Percentiles rank a stretch among this genome's conserved stretches.
Conservation (phyloP, 2,888 invertebrate genomes). For the Parasteatoda lunata region DNA sequence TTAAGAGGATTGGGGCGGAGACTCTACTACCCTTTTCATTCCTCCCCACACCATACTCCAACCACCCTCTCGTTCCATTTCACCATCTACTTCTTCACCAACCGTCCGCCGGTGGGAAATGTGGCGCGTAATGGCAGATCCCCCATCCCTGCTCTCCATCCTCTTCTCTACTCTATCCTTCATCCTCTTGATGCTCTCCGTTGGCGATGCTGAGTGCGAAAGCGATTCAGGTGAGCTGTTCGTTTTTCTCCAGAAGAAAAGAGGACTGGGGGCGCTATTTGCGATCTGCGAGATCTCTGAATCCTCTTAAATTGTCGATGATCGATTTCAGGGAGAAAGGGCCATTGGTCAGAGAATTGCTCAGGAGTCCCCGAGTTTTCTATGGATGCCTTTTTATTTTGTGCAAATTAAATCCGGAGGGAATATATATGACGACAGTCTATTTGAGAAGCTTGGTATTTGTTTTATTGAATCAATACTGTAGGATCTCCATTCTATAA, state of each 20-base stretch:
- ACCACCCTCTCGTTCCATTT: background rate
- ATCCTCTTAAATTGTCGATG: slow-evolving; percentile 36
- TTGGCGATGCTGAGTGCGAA: slow-evolving; percentile 33
- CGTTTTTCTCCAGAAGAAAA: background rate
- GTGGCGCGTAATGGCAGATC: slow-evolving; percentile 61
- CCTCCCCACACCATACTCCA: background rate
- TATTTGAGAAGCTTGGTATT: no score
- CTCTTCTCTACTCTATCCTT: slow-evolving; percentile 3
- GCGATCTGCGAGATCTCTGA: slow-evolving; percentile 18
- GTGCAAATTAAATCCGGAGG: background rate
- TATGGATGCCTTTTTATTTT: background rate
- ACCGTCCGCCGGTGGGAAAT: slow-evolving; percentile 54
- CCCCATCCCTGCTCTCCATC: slow-evolving; percentile 19
- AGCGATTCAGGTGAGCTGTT: slow-evolving; percentile 47
- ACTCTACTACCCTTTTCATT: slow-evolving; percentile 4
- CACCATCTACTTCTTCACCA: background rate
- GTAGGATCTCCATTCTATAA: no score
- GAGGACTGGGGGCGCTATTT: slow-evolving; percentile 13
- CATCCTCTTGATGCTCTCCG: background rate
- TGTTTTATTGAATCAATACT: no score
- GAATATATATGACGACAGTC: no score
- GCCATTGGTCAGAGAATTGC: background rate
- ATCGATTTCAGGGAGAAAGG: background rate
- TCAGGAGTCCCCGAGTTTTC: background rate
- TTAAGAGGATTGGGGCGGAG: slow-evolving; percentile 65